Evolutionary conservation across 2,888 invertebrate species (phyloP).

Genomic region (Cylloceria caligata): DNA sequence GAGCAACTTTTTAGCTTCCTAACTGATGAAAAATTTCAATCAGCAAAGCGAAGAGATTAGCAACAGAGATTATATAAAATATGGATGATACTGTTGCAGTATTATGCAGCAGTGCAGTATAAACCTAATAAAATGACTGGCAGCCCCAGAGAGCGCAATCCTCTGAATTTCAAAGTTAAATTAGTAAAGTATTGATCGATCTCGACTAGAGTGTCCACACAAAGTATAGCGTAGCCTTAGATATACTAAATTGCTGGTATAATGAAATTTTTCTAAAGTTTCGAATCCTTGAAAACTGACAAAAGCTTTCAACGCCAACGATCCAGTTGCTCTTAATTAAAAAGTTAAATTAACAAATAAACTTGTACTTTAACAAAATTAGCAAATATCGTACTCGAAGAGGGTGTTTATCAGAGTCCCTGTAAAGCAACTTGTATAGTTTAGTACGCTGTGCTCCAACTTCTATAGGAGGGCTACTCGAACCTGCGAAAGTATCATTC

Average conservation of each 20-base stretch:
- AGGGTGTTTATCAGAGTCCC: background rate
- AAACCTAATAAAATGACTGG: background rate
- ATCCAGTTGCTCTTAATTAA: background rate
- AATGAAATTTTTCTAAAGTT: background rate
- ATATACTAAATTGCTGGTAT: background rate
- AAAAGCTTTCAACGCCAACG: background rate
- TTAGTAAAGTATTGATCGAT: conserved; percentile 31
- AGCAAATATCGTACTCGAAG: background rate
- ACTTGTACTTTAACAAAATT: too few relatives aligned
- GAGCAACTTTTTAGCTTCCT: conserved; percentile 28
- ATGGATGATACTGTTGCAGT: background rate
- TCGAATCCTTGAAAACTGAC: background rate
- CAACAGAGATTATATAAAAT: background rate
- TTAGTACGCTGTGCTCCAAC: background rate
- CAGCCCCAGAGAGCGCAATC: background rate
- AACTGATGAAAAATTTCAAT: conserved; percentile 41
- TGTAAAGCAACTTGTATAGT: background rate
- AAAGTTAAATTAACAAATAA: conserved; percentile 21
- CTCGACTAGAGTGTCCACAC: background rate
- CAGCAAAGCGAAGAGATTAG: conserved; percentile 18
- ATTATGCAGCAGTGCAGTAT: background rate
- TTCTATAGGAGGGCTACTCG: background rate
- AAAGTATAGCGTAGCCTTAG: background rate
- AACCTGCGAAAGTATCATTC: conserved; percentile 54
- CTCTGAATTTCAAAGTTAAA: conserved; percentile 33